Conservation (phyloP, 2,797 vertebrate species). For the Varecia variegata region DNA sequence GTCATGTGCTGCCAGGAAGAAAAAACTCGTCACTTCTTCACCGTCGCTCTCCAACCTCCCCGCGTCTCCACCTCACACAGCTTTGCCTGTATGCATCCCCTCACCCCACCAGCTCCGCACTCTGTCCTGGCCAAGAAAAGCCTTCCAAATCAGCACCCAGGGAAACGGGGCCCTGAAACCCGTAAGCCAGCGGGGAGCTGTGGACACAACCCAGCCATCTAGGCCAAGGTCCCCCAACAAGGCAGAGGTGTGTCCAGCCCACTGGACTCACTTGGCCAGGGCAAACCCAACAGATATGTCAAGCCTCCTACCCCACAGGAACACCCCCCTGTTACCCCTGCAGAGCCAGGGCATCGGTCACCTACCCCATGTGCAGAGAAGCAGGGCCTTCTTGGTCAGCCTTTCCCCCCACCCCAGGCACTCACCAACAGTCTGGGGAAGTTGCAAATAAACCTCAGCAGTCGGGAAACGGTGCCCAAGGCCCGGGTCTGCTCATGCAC, state of each 20-base stretch:
- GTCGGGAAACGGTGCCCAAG: not conserved
- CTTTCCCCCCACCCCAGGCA: fast-evolving
- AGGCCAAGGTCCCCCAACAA: not conserved
- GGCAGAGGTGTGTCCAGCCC: not conserved
- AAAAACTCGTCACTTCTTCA: not conserved
- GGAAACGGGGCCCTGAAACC: too few species aligned
- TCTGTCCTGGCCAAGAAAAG: not conserved
- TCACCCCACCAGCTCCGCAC: not conserved
- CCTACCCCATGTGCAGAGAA: not conserved
- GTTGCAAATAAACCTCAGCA: constrained; percentile 63
- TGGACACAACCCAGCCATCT: not conserved
- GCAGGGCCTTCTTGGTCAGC: not conserved
- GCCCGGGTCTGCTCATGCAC: constrained; percentile 9
- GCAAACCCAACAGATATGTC: not conserved
- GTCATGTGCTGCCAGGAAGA: constrained; percentile 22
- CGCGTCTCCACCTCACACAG: too few species aligned
- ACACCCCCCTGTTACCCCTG: not conserved
- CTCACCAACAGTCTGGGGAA: constrained; percentile 61
- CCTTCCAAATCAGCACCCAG: not conserved
- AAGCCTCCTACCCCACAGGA: not conserved
- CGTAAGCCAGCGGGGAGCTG: fast-evolving
- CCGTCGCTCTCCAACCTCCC: not conserved
- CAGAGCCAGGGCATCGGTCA: not conserved
- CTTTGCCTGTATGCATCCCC: too few species aligned
- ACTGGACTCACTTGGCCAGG: not conserved